Base-by-base conservation (phyloP, 2,888 invertebrate species). In the Dasypogon diadema region DNA sequence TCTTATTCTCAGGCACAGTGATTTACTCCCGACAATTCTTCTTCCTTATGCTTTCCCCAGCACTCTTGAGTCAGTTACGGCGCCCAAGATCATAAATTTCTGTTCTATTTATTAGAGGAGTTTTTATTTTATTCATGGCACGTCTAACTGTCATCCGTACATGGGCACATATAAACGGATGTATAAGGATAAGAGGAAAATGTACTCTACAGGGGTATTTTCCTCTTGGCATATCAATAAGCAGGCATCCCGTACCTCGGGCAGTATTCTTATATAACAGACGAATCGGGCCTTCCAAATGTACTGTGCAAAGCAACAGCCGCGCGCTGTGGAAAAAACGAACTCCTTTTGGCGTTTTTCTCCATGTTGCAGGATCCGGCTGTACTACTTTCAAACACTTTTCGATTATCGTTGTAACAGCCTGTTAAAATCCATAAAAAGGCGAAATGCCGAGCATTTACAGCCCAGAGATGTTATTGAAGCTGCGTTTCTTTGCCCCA, bases 61-160 rank as follows among this genome's bases (percentile, higher is more conserved):
- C 63, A 37, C 63, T 75, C 54, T 58, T 37, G 42, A 54, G 77
- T 77, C 77, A 75, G 75, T 75, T 72, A 70, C 75, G 70, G 60
- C 72, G 68, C 72, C 70, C 63, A 72, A 75, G 75, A 77, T 77
- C 77, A 77, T 77, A 77, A 77, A 77, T 77, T 77, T 77, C 72
- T 75, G 72, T 75, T 75, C 77, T 77, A 77, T 77, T 77, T 77
- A 77, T 77, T 77, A 77, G 75, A 77, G 75, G 75, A 75, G 77
- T 77, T 75, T 70, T 77, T 77, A 77, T 77, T 77, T 77, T 77
- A 77, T 77, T 77, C 77, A 77, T 77, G 63, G 77, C 77, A 77
- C 77, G 77, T 77, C 77, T 72, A 75, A 55, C 60, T 77, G 77
- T 77, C 77, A 77, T 72, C 46, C 26, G 46, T 65, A 46, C 14